Percentiles rank a stretch among this genome's conserved stretches.
These are phyloP conservation scores for Drosophila sucinea DNA, from an alignment of 1,140 invertebrate genomes.

Conservation along the genomic window DNA sequence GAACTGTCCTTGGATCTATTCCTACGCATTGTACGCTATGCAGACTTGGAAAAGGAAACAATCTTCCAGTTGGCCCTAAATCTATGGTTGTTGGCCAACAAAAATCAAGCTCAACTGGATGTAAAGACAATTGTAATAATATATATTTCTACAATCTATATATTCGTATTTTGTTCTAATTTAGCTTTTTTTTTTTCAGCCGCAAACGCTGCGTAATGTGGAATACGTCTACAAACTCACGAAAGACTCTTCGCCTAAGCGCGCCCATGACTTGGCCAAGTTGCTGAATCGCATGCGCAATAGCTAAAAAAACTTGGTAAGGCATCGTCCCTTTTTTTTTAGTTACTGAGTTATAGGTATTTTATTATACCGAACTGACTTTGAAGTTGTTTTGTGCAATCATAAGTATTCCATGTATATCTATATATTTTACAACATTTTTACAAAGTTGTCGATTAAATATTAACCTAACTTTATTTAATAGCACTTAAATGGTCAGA, in stretches of 20 bases:
- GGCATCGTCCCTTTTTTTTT: background rate
- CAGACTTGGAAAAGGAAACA: conserved; percentile 86
- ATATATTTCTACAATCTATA: conserved; percentile 5
- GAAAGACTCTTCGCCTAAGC: conserved; percentile 53
- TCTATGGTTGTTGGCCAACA: conserved; percentile 91
- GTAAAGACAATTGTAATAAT: conserved; percentile 60
- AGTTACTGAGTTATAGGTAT: conserved; percentile 17
- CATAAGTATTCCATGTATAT: conserved; percentile 20
- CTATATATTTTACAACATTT: background rate
- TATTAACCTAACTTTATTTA: background rate
- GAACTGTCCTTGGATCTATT: conserved; percentile 89
- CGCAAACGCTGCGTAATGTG: conserved; percentile 58
- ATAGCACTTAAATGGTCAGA: background rate
- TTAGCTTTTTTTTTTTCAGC: conserved; percentile 33
- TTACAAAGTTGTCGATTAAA: background rate
- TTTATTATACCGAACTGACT: conserved; percentile 31
- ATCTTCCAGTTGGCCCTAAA: conserved; percentile 88
- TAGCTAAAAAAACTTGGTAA: conserved; percentile 46
- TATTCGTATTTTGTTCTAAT: too few species aligned
- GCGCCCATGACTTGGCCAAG: conserved; percentile 67
- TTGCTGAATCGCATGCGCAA: conserved; percentile 67
- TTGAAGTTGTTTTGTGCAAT: conserved; percentile 51
- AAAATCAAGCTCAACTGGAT: conserved; percentile 83
- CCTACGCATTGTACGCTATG: conserved; percentile 88
- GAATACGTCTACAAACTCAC: conserved; percentile 65